These are phyloP conservation scores for Oreohelix idahoensis DNA, from an alignment of 1,140 invertebrate species.

Conservation along the genomic window DNA sequence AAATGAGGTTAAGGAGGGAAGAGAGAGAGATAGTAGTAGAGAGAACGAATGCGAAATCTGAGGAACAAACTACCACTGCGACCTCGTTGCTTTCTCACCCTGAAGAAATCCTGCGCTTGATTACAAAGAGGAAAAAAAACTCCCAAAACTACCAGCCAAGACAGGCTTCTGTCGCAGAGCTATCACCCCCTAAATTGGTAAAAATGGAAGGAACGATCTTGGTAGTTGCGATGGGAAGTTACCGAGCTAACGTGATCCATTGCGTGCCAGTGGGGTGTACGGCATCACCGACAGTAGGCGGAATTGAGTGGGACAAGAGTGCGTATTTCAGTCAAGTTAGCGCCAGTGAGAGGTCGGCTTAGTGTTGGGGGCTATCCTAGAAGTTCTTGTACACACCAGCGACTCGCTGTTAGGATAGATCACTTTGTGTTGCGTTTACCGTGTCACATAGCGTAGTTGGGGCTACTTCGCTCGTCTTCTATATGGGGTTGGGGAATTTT, in stretches of 20 bases:
- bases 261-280: background rate
- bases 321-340: slow-evolving; percentile 17
- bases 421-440: background rate
- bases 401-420: background rate
- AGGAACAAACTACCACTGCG: background rate
- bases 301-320: slow-evolving; percentile 7
- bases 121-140: background rate
- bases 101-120: background rate
- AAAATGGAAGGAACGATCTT: background rate
- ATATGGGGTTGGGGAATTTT: background rate
- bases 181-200: slow-evolving; percentile 1
- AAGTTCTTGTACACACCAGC: background rate
- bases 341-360: slow-evolving; percentile 15
- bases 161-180: background rate
- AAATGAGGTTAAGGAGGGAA: background rate
- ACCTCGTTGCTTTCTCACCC: slow-evolving; percentile 13
- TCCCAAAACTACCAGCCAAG: background rate
- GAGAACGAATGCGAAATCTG: background rate
- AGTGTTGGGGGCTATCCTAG: background rate
- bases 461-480: background rate
- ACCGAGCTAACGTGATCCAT: background rate
- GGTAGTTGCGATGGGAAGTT: background rate
- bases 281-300: background rate
- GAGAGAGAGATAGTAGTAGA: background rate
- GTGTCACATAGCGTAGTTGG: background rate